These are phyloP conservation scores for Proterorhinus semilunaris DNA, from an alignment of 2,113 vertebrate genomes.

Conservation along the genomic window DNA sequence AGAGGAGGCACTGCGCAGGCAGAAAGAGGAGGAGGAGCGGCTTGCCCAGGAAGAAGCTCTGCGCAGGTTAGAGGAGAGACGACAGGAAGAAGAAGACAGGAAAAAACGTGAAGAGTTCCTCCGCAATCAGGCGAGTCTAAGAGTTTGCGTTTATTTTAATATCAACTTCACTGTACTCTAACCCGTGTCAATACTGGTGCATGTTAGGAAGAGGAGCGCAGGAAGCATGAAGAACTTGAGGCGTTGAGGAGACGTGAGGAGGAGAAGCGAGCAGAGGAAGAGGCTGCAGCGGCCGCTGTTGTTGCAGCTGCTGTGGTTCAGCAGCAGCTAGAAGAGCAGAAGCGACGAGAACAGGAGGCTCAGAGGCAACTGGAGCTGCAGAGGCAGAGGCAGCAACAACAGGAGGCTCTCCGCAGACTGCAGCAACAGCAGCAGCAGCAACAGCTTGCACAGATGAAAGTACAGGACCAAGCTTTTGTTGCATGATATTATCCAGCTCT, in stretches of 20 bases:
- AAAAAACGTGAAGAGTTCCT: slow-evolving; percentile 88
- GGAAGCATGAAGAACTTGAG: slow-evolving; percentile 89
- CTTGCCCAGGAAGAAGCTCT: slow-evolving; percentile 91
- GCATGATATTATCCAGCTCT: background rate
- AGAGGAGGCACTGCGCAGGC: slow-evolving; percentile 81
- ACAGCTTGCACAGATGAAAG: slow-evolving; percentile 98
- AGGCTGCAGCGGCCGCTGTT: slow-evolving; percentile 75
- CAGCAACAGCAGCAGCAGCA: slow-evolving; percentile 94
- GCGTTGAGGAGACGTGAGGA: slow-evolving; percentile 77
- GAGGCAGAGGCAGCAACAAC: slow-evolving; percentile 85
- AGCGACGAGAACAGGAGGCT: slow-evolving; percentile 85
- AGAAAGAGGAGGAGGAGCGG: slow-evolving; percentile 92
- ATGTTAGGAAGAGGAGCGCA: slow-evolving; percentile 86
- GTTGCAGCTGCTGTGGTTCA: slow-evolving; percentile 77
- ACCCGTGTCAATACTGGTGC: background rate
- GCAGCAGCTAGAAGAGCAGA: slow-evolving; percentile 87
- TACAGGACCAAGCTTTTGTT: slow-evolving; percentile 37
- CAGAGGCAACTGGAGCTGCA: slow-evolving; percentile 80
- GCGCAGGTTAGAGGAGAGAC: slow-evolving; percentile 86
- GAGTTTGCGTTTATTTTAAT: background rate
- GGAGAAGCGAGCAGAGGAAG: slow-evolving; percentile 80
- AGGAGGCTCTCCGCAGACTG: slow-evolving; percentile 88
- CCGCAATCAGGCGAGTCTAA: slow-evolving; percentile 85
- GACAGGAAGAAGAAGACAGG: slow-evolving; percentile 91
- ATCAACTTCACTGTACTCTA: background rate